These are phyloP conservation scores for Malurus melanocephalus DNA, from an alignment of 2,113 vertebrate genomes.

Conservation along the genomic window DNA sequence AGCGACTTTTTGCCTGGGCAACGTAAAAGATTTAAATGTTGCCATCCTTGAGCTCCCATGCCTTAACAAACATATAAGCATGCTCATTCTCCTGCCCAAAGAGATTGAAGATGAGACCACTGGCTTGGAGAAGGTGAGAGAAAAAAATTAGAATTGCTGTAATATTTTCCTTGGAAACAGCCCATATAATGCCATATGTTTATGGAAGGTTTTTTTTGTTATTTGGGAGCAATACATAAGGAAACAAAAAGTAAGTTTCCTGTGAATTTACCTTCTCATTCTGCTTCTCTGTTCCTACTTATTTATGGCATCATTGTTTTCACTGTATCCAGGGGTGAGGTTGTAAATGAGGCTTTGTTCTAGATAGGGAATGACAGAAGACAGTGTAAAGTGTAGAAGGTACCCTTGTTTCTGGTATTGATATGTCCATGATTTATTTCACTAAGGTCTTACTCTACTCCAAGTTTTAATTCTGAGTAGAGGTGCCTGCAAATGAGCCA, in stretches of 20 bases:
- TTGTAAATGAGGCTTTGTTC: neutral
- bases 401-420: neutral
- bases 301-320: neutral
- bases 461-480: neutral
- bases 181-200: neutral
- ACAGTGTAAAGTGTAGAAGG: neutral
- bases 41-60: slow-evolving; percentile 90
- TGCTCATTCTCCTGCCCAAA: slow-evolving; percentile 89
- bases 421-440: neutral
- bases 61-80: slow-evolving; percentile 86
- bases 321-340: neutral
- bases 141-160: neutral
- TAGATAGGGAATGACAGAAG: neutral
- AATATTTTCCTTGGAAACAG: neutral
- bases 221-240: neutral
- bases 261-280: neutral
- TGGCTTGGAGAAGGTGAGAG: slow-evolving; percentile 86
- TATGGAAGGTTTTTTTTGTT: neutral
- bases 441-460: neutral
- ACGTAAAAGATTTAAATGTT: slow-evolving; percentile 72
- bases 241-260: neutral
- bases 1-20: slow-evolving; percentile 72
- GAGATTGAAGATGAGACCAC: slow-evolving; percentile 78
- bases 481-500: neutral
- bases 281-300: neutral